A percentile compares a stretch with the other conserved stretches of the same genome.
Evolutionary conservation across 2,797 vertebrate species (phyloP).

Genomic region (Zonotrichia albicollis): DNA sequence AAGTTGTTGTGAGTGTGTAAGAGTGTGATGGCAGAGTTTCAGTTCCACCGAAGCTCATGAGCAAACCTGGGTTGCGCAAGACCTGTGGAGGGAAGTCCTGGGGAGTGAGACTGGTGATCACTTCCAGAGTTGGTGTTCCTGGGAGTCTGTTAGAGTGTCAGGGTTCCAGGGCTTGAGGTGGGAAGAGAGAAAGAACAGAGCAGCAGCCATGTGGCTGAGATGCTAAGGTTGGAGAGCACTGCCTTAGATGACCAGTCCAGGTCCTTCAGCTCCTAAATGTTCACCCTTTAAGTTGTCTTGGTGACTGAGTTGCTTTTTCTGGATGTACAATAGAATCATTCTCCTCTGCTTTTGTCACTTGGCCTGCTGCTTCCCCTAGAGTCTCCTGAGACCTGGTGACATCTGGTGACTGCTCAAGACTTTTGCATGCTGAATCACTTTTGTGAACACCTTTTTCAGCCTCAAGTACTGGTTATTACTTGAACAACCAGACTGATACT

Average conservation of each 20-base stretch:
- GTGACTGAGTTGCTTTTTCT: background rate
- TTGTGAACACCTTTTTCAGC: background rate
- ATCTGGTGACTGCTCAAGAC: background rate
- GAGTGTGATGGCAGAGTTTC: background rate
- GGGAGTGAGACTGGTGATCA: background rate
- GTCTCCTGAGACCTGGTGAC: background rate
- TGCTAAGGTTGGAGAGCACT: background rate
- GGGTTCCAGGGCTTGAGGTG: background rate
- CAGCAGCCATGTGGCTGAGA: background rate
- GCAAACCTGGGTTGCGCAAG: background rate
- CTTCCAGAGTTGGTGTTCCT: background rate
- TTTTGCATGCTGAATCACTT: background rate
- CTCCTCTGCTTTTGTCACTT: background rate
- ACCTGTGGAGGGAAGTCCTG: background rate
- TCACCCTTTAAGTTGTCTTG: background rate
- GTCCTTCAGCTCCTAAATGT: background rate
- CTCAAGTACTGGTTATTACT: background rate
- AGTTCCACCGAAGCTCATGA: background rate
- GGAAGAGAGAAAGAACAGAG: background rate
- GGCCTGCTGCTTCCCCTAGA: background rate
- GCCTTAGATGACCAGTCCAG: background rate
- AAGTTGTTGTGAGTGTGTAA: background rate
- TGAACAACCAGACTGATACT: background rate
- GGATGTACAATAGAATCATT: background rate
- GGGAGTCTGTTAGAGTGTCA: background rate